A percentile compares a stretch with the other conserved stretches of the same genome.
phyloP scores from a whole-genome alignment of 2,113 vertebrate genomes.

The Oncorhynchus gorbuscha region DNA sequence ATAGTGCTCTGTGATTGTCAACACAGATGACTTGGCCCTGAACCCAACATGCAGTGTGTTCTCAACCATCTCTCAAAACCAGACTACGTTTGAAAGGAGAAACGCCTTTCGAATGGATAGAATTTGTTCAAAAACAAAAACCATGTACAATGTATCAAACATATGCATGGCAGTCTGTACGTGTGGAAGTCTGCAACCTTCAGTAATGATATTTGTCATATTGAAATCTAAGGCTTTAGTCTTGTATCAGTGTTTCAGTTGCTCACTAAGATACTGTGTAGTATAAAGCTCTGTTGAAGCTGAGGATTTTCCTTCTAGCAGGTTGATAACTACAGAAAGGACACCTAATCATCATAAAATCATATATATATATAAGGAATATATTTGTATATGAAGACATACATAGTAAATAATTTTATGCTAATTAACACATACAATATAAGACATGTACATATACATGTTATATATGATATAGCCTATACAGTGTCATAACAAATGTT shows the following conservation, averaged over 20 bases:
- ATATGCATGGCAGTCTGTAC: slow-evolving; percentile 73
- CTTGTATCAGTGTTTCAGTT: slow-evolving; percentile 37
- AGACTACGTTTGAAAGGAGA: slow-evolving; percentile 17
- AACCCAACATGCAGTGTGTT: slow-evolving; percentile 15
- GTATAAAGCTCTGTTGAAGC: slow-evolving; percentile 2
- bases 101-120: slow-evolving; percentile 5
- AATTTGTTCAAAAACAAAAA: slow-evolving; percentile 39
- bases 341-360: no score
- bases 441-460: slow-evolving; percentile 69
- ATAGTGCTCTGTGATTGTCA: slow-evolving; percentile 1
- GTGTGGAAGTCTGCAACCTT: slow-evolving; percentile 54
- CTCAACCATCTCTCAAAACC: slow-evolving; percentile 2
- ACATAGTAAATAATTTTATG: slow-evolving; percentile 62
- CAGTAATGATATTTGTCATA: slow-evolving; percentile 53
- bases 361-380: slow-evolving; percentile 54
- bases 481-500: slow-evolving; percentile 36
- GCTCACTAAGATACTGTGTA: slow-evolving; percentile 28
- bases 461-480: slow-evolving; percentile 64
- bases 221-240: slow-evolving; percentile 47
- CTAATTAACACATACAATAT: slow-evolving; percentile 58
- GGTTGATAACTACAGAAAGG: slow-evolving; percentile 34
- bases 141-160: slow-evolving; percentile 55
- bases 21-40: background rate
- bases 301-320: slow-evolving; percentile 32
- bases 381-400: slow-evolving; percentile 62